A percentile compares a stretch with the other conserved stretches of the same genome.
Evolutionary conservation across 2,888 invertebrate species (phyloP).

Genomic region (Formica aserva): DNA sequence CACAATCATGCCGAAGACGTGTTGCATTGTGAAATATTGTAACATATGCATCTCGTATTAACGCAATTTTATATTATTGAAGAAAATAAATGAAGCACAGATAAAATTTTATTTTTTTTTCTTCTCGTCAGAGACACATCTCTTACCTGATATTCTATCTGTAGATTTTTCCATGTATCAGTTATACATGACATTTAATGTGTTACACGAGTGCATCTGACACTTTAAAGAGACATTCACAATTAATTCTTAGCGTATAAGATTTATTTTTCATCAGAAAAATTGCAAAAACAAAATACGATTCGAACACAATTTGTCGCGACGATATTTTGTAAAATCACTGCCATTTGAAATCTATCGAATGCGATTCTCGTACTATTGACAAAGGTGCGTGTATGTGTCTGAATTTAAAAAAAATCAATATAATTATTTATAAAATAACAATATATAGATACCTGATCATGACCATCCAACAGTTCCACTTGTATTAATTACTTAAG

Average conservation of each 20-base stretch:
- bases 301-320: not conserved
- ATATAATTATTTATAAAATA: too few species aligned
- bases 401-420: too few species aligned
- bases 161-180: not conserved
- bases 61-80: conserved; percentile 84
- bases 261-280: not conserved
- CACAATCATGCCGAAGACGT: conserved; percentile 55
- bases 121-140: not conserved
- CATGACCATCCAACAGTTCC: too few species aligned
- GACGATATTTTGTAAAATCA: not conserved
- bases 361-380: too few species aligned
- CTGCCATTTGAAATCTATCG: too few species aligned
- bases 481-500: too few species aligned
- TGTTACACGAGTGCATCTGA: not conserved
- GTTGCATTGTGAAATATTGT: conserved; percentile 84
- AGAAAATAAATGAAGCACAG: conserved; percentile 78
- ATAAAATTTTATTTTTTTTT: not conserved
- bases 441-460: too few species aligned
- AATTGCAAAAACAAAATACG: not conserved
- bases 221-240: not conserved
- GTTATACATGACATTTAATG: not conserved
- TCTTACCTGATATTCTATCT: not conserved
- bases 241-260: not conserved
- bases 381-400: too few species aligned
- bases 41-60: conserved; percentile 82